Conservation (phyloP, 2,888 invertebrate genomes). For the Brachypalpus laphriformis region DNA sequence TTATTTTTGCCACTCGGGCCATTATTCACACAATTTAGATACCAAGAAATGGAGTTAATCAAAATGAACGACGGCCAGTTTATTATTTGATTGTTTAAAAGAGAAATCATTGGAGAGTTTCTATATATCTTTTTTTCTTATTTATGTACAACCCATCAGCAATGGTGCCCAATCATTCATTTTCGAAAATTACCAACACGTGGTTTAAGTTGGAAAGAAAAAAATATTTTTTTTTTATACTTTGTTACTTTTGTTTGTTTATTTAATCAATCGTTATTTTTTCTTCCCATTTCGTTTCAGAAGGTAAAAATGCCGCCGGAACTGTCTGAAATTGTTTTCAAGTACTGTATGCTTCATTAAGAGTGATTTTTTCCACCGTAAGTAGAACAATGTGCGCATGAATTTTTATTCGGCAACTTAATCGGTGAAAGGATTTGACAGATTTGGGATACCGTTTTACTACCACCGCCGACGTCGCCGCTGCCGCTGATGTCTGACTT, state of each 20-base stretch:
- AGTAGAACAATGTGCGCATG: slow-evolving; percentile 57
- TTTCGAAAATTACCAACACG: slow-evolving; percentile 41
- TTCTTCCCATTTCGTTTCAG: slow-evolving; percentile 52
- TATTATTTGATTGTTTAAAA: slow-evolving; percentile 51
- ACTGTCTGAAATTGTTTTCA: slow-evolving; percentile 24
- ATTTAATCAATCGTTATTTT: slow-evolving; percentile 46
- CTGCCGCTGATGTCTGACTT: not conserved
- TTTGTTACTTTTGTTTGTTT: slow-evolving; percentile 57
- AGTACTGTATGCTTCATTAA: slow-evolving; percentile 43
- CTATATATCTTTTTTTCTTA: not conserved
- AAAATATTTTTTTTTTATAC: slow-evolving; percentile 12
- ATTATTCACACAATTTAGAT: slow-evolving; percentile 38
- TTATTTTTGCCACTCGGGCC: slow-evolving; percentile 30
- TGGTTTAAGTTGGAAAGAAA: not conserved
- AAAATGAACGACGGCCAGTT: slow-evolving; percentile 37
- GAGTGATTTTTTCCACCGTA: slow-evolving; percentile 13
- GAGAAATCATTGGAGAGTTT: slow-evolving; percentile 22
- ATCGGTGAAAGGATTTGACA: slow-evolving; percentile 72
- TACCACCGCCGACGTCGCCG: not conserved
- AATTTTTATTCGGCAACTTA: slow-evolving; percentile 37
- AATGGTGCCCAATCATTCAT: slow-evolving; percentile 50
- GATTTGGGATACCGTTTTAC: slow-evolving; percentile 66
- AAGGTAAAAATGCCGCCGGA: slow-evolving; percentile 56
- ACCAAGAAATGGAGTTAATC: slow-evolving; percentile 52
- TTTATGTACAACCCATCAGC: not conserved